Evolutionary conservation across 1,140 invertebrate genomes (phyloP), one percentile per base, ranked within the genome.

Genomic region (Bombus vancouverensis): DNA sequence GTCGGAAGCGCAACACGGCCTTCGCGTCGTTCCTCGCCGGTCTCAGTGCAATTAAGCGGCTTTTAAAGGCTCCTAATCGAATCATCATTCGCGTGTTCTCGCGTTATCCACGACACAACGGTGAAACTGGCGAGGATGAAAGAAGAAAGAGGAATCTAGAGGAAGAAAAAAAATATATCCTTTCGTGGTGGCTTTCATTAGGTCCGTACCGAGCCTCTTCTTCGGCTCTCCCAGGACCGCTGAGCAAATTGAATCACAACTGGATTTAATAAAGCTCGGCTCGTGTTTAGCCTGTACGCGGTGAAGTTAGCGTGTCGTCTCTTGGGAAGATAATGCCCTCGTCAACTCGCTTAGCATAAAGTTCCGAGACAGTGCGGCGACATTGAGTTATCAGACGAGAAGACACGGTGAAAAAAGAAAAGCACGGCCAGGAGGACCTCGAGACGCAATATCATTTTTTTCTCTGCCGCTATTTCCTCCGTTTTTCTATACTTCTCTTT

Each of bases 211-310:
- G 22, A 25, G 2, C 34, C 15, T 37, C 0, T 18, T 4, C 18
- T 8, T 32, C 32, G 37, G 22, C 70, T 9, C 42, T 42, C 66
- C 10, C 32, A 53, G 53, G 53, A 32, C 59, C 74, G 32, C 47
- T 18, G 62, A 22, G 76, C 75, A 53, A 89, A 88, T 89, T 83
- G 81, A 83, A 86, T 86, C 83, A 59, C 76, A 86, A 76, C 71
- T 83, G 75, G 71, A 89, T 89, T 85, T 89, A 89, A 89, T 89
- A 87, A 89, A 83, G 87, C 80, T 78, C 72, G 47, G 42, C 59
- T 34, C 47, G 75, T 83, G 83, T 88, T 89, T 83, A 87, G 66
- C 76, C 72, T 59, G 84, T 81, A 89, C 87, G 76, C 78, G 74
- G 28, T 15, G 74, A 62, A 81, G 79, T 81, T 78, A 82, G 70